A percentile compares a stretch with the other conserved stretches of the same genome.
These are phyloP conservation scores for Drosophila orosa DNA, from an alignment of 1,140 invertebrate species.

Conservation along the genomic window DNA sequence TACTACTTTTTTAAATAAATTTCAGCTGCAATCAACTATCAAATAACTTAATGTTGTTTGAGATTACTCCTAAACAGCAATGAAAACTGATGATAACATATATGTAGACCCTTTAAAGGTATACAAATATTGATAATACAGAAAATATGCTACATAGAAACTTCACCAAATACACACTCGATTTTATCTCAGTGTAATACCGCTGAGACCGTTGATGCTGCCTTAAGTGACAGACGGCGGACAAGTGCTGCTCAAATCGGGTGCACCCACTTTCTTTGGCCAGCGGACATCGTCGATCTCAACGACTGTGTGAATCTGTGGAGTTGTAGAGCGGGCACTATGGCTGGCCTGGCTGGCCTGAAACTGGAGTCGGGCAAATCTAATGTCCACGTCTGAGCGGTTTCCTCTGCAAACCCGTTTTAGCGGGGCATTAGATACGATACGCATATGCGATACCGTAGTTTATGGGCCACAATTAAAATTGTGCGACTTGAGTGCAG, in stretches of 20 bases:
- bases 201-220: constrained; percentile 30
- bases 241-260: constrained; percentile 73
- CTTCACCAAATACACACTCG: background rate
- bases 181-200: background rate
- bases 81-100: too few relatives aligned
- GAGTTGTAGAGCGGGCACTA: background rate
- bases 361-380: constrained; percentile 55
- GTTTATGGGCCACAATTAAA: constrained; percentile 78
- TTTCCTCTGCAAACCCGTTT: constrained; percentile 75
- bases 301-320: constrained; percentile 70
- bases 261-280: constrained; percentile 75
- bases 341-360: background rate
- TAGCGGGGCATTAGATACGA: constrained; percentile 69
- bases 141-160: background rate
- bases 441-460: constrained; percentile 70
- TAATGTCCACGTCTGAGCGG: constrained; percentile 70
- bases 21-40: too few relatives aligned
- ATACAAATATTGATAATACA: background rate
- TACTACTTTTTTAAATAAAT: too few relatives aligned
- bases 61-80: background rate
- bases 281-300: constrained; percentile 54
- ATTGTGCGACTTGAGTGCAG: constrained; percentile 38
- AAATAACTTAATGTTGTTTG: background rate
- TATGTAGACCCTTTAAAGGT: background rate
- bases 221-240: constrained; percentile 67